phyloP scores from a whole-genome alignment of 1,140 invertebrate species.

The Brachionus rotundiformis region DNA sequence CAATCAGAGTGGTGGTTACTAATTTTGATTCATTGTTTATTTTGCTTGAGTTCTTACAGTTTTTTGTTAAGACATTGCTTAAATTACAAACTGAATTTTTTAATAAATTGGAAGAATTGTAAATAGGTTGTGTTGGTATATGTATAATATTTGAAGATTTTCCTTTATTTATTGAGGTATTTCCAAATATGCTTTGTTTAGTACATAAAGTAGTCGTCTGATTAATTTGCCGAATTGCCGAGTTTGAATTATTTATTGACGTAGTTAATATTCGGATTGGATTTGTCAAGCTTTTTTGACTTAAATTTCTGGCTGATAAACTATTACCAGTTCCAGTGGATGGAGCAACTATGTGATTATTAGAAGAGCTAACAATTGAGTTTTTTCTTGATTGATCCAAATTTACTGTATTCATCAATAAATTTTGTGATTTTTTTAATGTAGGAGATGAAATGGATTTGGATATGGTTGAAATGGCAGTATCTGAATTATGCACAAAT shows the following conservation, averaged over 20 bases:
- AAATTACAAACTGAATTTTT: not conserved
- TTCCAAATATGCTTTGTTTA: not conserved
- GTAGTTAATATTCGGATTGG: not conserved
- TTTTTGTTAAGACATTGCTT: not conserved
- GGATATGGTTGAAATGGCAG: not conserved
- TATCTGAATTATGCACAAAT: not conserved
- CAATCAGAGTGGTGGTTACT: not conserved
- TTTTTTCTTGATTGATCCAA: not conserved
- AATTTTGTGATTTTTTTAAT: not conserved
- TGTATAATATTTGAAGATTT: not conserved
- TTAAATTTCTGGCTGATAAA: not conserved
- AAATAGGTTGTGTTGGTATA: not conserved
- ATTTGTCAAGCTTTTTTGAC: not conserved
- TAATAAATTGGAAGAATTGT: not conserved
- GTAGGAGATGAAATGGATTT: not conserved
- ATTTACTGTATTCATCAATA: not conserved
- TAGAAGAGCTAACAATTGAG: not conserved
- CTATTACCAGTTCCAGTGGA: not conserved
- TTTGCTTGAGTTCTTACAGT: not conserved
- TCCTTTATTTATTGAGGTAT: not conserved
- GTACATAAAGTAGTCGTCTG: not conserved
- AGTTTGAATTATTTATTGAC: not conserved
- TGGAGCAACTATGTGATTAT: not conserved
- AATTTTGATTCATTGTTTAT: not conserved
- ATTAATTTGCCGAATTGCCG: slow-evolving; percentile 21